Base-by-base conservation (phyloP, 1,140 invertebrate genomes). In the Diuraphis noxia region DNA sequence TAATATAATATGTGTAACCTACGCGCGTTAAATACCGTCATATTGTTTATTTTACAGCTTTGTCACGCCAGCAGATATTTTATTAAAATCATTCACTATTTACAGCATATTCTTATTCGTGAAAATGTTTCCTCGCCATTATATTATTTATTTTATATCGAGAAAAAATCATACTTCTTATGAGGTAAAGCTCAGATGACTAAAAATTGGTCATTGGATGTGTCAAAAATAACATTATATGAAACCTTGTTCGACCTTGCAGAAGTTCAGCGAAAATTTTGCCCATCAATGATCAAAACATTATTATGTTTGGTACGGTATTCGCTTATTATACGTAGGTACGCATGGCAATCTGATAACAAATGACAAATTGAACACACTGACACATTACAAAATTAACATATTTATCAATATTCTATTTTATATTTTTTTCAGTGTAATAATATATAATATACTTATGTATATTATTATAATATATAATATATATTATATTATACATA, bases 341-440 rank as follows among this genome's bases (percentile, higher is more conserved):
- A 87, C 25, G 10, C 34, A 6, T 0, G 23, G 23, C 40, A 56
- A 88, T 88, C 86, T 88, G 86, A 88, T 88, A 88, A 63, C n/a
- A 88, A 88, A 88, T 88, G 49, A 88, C 52, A 88, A 88, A 88
- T 88, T 40, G 86, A 88, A 52, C 34, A 49, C n/a, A 72, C 56
- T 43, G 41, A 43, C n/a, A 43, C 41, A 23, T n/a, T 43, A 8
- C 6, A 19, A 43, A 84, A 86, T 88, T 63, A 88, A 40, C 86
- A 63, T 88, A 88, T 88, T 88, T 86, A 49, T 36, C 85, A 52
- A 86, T 86, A 0, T 86, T 49, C 36, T 36, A 52, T 38, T 84
- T 43, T 21, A n/a, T n/a, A n/a, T n/a, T 41, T 34, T 84, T 43
- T 10, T 49, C 19, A 25, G 2, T 49, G 8, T 85, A 49, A 84